These are phyloP conservation scores for Spodoptera littoralis DNA, from an alignment of 2,888 invertebrate species.

Conservation along the genomic window DNA sequence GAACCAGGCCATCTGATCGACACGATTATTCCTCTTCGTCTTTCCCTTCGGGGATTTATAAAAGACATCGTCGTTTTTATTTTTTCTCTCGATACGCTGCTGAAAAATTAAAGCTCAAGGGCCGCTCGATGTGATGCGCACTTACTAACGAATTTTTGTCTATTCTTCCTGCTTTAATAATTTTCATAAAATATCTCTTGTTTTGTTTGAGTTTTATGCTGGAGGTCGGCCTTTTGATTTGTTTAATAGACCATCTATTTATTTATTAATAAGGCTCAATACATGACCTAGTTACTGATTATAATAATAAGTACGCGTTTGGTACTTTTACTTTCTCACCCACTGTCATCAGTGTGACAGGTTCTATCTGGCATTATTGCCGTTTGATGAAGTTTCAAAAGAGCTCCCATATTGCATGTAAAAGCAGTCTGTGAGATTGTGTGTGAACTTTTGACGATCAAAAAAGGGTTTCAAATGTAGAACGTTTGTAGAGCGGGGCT, in stretches of 20 bases:
- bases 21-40: slow-evolving; percentile 58
- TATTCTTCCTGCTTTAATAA: not conserved
- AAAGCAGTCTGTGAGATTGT: slow-evolving; percentile 21
- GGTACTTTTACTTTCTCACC: not conserved
- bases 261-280: not conserved
- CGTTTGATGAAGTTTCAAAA: slow-evolving; percentile 17
- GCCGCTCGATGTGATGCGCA: slow-evolving; percentile 28
- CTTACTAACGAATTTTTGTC: slow-evolving; percentile 26
- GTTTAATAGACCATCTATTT: not conserved
- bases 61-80: slow-evolving; percentile 52
- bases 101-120: slow-evolving; percentile 38
- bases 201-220: too few relatives aligned
- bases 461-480: slow-evolving; percentile 14
- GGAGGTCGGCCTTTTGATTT: not conserved
- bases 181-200: not conserved
- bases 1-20: slow-evolving; percentile 76
- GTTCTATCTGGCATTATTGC: slow-evolving; percentile 10
- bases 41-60: slow-evolving; percentile 46
- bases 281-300: too few relatives aligned
- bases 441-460: slow-evolving; percentile 26
- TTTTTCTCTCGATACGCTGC: slow-evolving; percentile 33
- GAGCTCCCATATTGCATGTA: slow-evolving; percentile 19
- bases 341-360: slow-evolving; percentile 1
- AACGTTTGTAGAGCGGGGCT: slow-evolving; percentile 16
- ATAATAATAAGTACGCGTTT: too few relatives aligned